These are phyloP conservation scores for Apantesis nais DNA, from an alignment of 2,888 invertebrate species.

Conservation along the genomic window DNA sequence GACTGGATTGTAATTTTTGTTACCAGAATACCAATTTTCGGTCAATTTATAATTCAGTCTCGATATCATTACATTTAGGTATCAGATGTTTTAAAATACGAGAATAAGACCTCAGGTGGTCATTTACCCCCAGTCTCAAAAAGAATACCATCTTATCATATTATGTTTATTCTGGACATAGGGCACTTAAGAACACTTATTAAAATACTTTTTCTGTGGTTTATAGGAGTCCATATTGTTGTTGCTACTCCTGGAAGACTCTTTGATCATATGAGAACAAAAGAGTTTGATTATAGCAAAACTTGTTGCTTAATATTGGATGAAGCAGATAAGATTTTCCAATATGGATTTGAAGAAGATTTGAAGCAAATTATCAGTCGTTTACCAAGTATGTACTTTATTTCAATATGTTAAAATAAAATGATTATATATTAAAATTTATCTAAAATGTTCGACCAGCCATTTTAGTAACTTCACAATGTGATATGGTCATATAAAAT, in stretches of 20 bases:
- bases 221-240: slow-evolving; percentile 92
- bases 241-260: slow-evolving; percentile 98
- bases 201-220: not conserved
- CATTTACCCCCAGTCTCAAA: no score
- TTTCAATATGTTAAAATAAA: no score
- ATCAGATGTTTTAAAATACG: no score
- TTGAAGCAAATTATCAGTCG: slow-evolving; percentile 96
- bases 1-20: no score
- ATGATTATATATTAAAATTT: no score
- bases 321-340: slow-evolving; percentile 98
- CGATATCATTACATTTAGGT: no score
- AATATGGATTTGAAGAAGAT: slow-evolving; percentile 98
- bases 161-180: no score
- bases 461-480: not conserved
- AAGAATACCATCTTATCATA: no score
- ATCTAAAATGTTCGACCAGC: not conserved
- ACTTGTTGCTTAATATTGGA: slow-evolving; percentile 96
- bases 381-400: slow-evolving; percentile 93
- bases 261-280: slow-evolving; percentile 96
- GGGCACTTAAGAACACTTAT: not conserved
- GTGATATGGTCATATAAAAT: not conserved
- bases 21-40: no score
- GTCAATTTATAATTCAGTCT: no score
- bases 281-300: slow-evolving; percentile 95
- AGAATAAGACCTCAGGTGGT: no score